Percentiles rank a stretch among this genome's conserved stretches.
Evolutionary conservation across 1,140 invertebrate species (phyloP).

Genomic region (Holcopasites calliopsidis): DNA sequence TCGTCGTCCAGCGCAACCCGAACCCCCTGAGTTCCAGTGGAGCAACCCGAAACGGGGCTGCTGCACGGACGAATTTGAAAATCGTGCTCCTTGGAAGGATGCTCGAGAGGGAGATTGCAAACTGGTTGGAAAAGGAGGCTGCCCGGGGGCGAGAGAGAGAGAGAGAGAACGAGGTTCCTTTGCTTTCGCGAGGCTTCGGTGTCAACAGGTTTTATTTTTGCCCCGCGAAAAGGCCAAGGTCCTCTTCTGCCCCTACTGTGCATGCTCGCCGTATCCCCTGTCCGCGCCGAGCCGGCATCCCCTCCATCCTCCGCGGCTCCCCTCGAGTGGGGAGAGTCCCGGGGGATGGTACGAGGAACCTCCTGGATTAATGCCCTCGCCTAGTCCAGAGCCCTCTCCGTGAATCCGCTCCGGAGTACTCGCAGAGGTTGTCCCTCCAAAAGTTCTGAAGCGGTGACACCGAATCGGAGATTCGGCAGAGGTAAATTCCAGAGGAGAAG

Average conservation of each 20-base stretch:
- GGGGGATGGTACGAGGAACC: constrained; percentile 50
- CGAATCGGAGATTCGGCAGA: neutral
- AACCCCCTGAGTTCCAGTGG: no score
- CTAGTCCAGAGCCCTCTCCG: constrained; percentile 9
- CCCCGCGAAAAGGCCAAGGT: constrained; percentile 69
- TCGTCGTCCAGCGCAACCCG: neutral
- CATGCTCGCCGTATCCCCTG: constrained; percentile 41
- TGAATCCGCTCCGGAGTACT: neutral
- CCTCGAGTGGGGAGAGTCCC: constrained; percentile 30
- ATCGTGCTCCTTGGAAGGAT: constrained; percentile 6
- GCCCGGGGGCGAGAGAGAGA: constrained; percentile 4
- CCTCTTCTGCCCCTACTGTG: constrained; percentile 62
- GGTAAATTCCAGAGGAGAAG: constrained; percentile 6
- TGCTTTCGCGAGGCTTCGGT: constrained; percentile 63
- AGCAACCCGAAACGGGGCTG: no score
- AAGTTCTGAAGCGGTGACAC: neutral
- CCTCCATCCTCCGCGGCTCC: constrained; percentile 35
- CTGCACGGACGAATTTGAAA: constrained; percentile 1
- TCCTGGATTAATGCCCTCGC: constrained; percentile 50
- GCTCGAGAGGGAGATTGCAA: neutral
- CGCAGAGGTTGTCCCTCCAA: no score
- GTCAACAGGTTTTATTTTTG: constrained; percentile 70
- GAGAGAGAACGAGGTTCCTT: constrained; percentile 44
- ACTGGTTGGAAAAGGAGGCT: constrained; percentile 8
- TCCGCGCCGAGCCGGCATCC: constrained; percentile 21